Conservation (phyloP, 2,797 vertebrate genomes). For the Spinus pinus region DNA sequence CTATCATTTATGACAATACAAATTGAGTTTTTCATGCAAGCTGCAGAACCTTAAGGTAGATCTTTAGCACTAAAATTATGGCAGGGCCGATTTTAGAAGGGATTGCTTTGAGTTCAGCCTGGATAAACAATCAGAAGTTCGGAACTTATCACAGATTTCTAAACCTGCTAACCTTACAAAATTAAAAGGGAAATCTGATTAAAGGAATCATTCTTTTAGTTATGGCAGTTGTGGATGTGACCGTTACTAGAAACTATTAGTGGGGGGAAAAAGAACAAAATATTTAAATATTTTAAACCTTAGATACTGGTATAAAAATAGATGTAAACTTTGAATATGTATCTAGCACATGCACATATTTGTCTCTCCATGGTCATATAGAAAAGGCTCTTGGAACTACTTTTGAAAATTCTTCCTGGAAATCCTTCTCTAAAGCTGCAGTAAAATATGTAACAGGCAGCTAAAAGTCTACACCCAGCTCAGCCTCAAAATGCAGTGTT, state of each 20-base stretch:
- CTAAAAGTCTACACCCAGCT: background rate
- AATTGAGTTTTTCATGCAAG: background rate
- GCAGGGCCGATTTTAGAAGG: background rate
- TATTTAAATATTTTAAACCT: background rate
- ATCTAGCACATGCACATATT: background rate
- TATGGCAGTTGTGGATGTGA: background rate
- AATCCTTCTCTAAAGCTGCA: background rate
- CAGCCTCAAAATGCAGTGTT: background rate
- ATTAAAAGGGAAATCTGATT: background rate
- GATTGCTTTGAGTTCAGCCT: background rate
- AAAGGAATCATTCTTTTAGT: background rate
- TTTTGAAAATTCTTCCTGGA: background rate
- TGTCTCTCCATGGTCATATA: background rate
- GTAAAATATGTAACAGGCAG: background rate
- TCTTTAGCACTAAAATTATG: background rate
- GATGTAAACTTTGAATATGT: background rate
- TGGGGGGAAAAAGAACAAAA: accelerated
- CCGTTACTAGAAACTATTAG: background rate
- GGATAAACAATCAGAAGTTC: background rate
- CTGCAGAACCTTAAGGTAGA: background rate
- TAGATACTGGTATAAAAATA: background rate
- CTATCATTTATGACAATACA: background rate
- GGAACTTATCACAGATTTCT: background rate
- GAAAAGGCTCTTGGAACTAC: background rate
- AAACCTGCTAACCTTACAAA: background rate